These are phyloP conservation scores for Andrena cerasifolii DNA, from an alignment of 1,140 invertebrate genomes.

Conservation along the genomic window DNA sequence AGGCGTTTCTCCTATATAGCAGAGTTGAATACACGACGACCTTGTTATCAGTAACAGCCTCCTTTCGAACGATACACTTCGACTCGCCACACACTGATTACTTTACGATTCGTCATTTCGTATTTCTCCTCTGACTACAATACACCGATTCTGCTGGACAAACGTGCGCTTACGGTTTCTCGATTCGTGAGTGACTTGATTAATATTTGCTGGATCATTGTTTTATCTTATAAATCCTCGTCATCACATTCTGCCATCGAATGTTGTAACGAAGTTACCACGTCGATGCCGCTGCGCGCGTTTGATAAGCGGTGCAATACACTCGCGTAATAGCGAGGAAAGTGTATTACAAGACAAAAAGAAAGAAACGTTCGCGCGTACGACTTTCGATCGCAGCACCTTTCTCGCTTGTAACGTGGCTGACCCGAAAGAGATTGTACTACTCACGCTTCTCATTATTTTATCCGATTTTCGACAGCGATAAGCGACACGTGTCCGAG, in stretches of 20 bases:
- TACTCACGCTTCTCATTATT: neutral
- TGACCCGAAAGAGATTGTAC: neutral
- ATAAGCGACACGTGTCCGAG: neutral
- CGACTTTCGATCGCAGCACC: conserved; percentile 40
- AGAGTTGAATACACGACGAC: conserved; percentile 52
- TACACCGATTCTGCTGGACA: neutral
- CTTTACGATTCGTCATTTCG: conserved; percentile 3
- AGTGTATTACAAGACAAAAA: conserved; percentile 15
- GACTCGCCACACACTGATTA: conserved; percentile 38
- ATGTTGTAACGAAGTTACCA: too few species aligned
- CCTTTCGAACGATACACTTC: conserved; percentile 53
- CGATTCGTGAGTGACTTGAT: conserved; percentile 6
- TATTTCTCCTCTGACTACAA: conserved; percentile 17
- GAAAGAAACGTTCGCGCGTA: neutral
- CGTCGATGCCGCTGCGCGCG: too few species aligned
- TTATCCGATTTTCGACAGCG: neutral
- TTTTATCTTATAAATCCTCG: too few species aligned
- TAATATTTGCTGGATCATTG: too few species aligned
- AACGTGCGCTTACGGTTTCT: neutral
- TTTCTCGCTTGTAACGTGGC: conserved; percentile 24
- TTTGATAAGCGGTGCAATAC: neutral
- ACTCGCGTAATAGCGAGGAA: conserved; percentile 21
- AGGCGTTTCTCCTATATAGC: neutral
- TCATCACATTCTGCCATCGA: too few species aligned
- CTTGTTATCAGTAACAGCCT: conserved; percentile 69